Percentiles rank a stretch among this genome's conserved stretches.
Evolutionary conservation across 2,113 vertebrate species (phyloP).

Genomic region (Camarhynchus parvulus): DNA sequence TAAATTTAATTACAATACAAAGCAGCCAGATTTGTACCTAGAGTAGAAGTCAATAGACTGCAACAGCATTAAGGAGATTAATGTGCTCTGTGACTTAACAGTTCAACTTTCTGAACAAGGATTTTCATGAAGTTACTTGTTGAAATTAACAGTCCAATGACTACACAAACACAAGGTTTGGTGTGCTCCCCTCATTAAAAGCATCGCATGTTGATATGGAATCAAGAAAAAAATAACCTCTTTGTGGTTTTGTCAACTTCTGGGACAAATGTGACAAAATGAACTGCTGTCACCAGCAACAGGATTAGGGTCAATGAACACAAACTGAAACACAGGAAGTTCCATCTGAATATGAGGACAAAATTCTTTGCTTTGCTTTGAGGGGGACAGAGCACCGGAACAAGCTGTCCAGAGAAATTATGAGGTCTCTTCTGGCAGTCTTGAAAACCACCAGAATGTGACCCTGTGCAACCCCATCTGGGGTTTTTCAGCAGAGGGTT

Average conservation of each 20-base stretch:
- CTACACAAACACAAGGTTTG: background rate
- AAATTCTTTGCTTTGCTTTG: background rate
- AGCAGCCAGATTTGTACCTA: slow-evolving; percentile 29
- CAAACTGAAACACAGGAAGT: background rate
- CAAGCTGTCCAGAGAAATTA: background rate
- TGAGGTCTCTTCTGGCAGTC: background rate
- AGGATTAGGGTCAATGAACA: background rate
- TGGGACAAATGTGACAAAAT: background rate
- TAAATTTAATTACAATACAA: slow-evolving; percentile 57
- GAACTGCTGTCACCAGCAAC: background rate
- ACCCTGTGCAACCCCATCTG: too few species aligned
- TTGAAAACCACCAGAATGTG: background rate
- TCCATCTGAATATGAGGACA: background rate
- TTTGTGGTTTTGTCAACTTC: background rate
- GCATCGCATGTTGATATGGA: background rate
- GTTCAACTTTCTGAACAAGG: background rate
- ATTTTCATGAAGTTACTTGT: background rate
- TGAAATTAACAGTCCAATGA: background rate
- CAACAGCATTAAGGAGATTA: background rate
- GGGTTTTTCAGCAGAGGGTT: too few species aligned
- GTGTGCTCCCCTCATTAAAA: background rate
- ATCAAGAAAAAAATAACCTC: background rate
- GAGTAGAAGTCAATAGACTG: slow-evolving; percentile 44
- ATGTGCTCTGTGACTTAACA: background rate
- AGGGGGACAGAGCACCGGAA: background rate